Evolutionary conservation across 1,140 invertebrate species (phyloP), one percentile per base, ranked within the genome.

Genomic region (Paramacrobiotus metropolitanus): DNA sequence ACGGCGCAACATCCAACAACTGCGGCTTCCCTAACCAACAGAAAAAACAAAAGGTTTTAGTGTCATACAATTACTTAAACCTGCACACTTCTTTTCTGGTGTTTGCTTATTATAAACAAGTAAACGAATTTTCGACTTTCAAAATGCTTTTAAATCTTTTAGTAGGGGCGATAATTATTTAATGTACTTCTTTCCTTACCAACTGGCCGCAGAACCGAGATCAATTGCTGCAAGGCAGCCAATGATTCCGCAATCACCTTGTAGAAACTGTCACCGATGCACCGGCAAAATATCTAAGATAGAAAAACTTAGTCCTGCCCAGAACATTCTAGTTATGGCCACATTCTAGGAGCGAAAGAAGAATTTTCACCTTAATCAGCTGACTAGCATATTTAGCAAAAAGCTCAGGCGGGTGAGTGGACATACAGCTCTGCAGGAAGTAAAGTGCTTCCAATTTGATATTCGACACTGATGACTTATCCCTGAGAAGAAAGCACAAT

Each of bases 381-480:
- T 82, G 77, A 3, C 79, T 74, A 68, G 94, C 83, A 69, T 94
- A 85, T 21, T 78, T 77, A 70, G 84, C 82, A 67, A 87, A 86
- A 4, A 86, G 78, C 69, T 79, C 78, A 0, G 85, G 81, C 44
- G 79, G 79, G 74, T 97, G 92, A 2, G 86, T 84, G 31, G 81
- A 79, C 29, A 96, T 71, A 60, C 95, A 73, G 66, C 84, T 86
- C 71, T 90, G 83, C 2, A 97, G 76, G 74, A 98, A 98, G 45
- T 87, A 82, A 62, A 98, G 73, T 0, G 92, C 89, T 68, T 96
- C 92, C 65, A 97, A 96, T 77, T 96, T 96, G 87, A 97, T 96
- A 68, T 93, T 95, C 55, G 89, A 93, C 30, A 86, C 90, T 0
- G 89, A 87, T 68, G 86, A 88, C 68, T 92, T 93, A 68, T 95